These are phyloP conservation scores for Macropodus opercularis DNA, from an alignment of 2,797 vertebrate species.

Conservation along the genomic window DNA sequence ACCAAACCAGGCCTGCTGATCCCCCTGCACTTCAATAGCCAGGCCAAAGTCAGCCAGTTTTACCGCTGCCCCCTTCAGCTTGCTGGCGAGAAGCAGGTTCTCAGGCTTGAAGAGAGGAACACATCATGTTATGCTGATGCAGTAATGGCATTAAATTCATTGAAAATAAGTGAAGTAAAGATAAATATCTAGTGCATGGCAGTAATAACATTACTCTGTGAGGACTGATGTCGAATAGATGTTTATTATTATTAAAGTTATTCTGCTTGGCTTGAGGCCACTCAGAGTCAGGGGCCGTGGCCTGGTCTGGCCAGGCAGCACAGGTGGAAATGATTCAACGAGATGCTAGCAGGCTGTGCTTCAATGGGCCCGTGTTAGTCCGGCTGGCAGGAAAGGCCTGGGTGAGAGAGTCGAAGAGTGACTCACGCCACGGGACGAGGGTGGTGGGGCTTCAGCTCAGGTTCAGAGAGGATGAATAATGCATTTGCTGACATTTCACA, in stretches of 20 bases:
- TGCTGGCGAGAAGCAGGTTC: conserved; percentile 97
- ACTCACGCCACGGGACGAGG: conserved; percentile 28
- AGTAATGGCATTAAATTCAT: background rate
- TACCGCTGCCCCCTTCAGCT: conserved; percentile 95
- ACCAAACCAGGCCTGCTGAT: conserved; percentile 99
- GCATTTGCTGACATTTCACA: conserved; percentile 52
- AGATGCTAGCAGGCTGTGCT: conserved; percentile 1
- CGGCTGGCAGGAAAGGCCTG: background rate
- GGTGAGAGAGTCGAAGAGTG: conserved; percentile 19
- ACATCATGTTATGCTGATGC: background rate
- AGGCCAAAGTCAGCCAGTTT: conserved; percentile 97
- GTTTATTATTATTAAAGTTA: too few species aligned
- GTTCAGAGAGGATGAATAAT: conserved; percentile 33
- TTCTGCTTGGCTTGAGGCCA: too few species aligned
- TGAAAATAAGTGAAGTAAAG: background rate
- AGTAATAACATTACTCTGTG: background rate
- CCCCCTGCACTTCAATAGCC: conserved; percentile 97
- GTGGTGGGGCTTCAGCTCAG: background rate
- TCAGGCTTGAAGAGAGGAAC: conserved; percentile 87
- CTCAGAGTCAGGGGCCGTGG: too few species aligned
- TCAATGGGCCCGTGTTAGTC: background rate
- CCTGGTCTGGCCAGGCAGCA: conserved; percentile 14
- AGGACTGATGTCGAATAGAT: background rate
- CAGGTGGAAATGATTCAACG: background rate
- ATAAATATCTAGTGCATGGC: background rate